These are phyloP conservation scores for Zaprionus vittiger DNA, from an alignment of 1,140 invertebrate species.

Conservation along the genomic window DNA sequence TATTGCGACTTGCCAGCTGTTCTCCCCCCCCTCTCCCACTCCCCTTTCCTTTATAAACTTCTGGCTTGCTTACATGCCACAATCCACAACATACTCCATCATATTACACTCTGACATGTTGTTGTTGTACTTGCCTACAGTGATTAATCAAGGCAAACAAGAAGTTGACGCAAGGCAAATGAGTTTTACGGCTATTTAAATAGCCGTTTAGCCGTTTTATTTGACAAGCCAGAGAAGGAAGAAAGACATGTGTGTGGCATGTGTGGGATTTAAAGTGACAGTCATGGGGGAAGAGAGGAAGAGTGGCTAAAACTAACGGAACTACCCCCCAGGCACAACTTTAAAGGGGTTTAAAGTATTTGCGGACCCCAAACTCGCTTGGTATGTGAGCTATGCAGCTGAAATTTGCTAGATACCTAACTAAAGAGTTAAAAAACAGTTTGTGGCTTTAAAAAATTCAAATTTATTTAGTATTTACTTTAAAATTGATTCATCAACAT, in stretches of 20 bases:
- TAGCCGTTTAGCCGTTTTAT: slow-evolving; percentile 37
- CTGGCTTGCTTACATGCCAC: slow-evolving; percentile 31
- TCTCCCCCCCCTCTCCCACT: neutral
- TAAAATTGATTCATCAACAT: neutral
- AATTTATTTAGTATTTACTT: neutral
- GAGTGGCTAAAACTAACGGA: neutral
- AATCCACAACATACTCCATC: slow-evolving; percentile 48
- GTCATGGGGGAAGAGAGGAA: neutral
- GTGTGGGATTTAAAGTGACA: neutral
- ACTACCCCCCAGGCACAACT: neutral
- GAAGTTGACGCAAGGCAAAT: neutral
- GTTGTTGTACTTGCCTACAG: slow-evolving; percentile 36
- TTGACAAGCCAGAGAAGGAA: neutral
- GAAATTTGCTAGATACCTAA: neutral
- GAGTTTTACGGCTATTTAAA: slow-evolving; percentile 45
- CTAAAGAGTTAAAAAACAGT: neutral
- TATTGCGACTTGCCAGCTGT: slow-evolving; percentile 14
- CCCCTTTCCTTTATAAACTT: neutral
- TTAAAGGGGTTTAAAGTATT: neutral
- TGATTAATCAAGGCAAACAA: slow-evolving; percentile 61
- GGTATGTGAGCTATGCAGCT: neutral
- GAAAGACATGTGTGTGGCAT: neutral
- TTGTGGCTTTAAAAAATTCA: neutral
- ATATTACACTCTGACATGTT: slow-evolving; percentile 48
- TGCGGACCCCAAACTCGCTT: neutral